Evolutionary conservation across 2,888 invertebrate genomes (phyloP), one percentile per base, ranked within the genome.

Genomic region (Luperina testacea): DNA sequence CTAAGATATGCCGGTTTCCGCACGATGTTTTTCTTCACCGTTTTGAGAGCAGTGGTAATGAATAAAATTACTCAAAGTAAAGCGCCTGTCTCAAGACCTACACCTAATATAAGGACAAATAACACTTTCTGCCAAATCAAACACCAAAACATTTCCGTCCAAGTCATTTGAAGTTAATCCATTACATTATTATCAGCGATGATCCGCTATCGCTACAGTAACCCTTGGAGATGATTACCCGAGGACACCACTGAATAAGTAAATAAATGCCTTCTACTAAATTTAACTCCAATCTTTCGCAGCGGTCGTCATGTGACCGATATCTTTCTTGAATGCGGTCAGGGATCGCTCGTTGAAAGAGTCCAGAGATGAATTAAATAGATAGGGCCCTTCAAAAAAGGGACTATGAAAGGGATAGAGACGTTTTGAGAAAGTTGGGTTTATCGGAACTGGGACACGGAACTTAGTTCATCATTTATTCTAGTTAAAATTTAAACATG

Each of bases 261-360:
- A 95, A 96, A 95, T 96, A 95, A 96, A 96, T 96, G 94, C 96
- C 95, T 96, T 96, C 96, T 95, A 95, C 93, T 96, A 96, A 96
- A 97, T 97, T 97, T 95, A 96, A 95, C 96, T 94, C 93, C 92
- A 94, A 95, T 95, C 96, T 95, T 93, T 93, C 92, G 90, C 91
- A 91, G 92, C 94, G 94, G 89, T 93, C 95, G 94, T 95, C 95
- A 95, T 95, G 95, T 95, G 96, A 92, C 96, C 94, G 95, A 95
- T 95, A 96, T 95, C 95, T 93, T 92, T 90, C 90, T 88, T 95
- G 93, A 96, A 97, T 95, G 95, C 95, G 95, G 95, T 94, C 95
- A 95, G 94, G 94, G 94, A 91, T 93, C 94, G 90, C 92, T 92
- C 92, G 92, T 93, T 95, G 94, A 95, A 96, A 95, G 96, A 96